Conservation (phyloP, 2,113 vertebrate genomes). For the Hydrochoerus hydrochaeris region DNA sequence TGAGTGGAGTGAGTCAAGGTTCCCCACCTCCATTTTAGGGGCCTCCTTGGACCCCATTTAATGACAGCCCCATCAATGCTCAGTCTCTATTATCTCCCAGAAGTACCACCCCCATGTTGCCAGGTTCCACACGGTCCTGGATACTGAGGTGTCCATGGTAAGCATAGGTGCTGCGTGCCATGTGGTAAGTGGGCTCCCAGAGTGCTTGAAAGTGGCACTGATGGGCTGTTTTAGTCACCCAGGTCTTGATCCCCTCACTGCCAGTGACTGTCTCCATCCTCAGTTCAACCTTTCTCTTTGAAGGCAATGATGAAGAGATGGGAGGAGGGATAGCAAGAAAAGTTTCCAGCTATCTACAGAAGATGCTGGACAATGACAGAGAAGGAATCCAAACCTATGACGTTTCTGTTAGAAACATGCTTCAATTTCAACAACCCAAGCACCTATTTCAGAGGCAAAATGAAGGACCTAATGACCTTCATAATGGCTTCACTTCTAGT, state of each 20-base stretch:
- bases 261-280: not conserved
- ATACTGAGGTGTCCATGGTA: not conserved
- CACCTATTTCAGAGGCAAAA: not conserved
- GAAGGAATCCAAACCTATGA: not conserved
- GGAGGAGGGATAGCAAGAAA: not conserved
- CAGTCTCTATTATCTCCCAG: not conserved
- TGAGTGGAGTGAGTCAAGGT: not conserved
- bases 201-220: not conserved
- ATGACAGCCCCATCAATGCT: not conserved
- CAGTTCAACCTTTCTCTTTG: not conserved
- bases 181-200: not conserved
- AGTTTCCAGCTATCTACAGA: not conserved
- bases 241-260: not conserved
- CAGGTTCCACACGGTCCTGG: not conserved
- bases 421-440: not conserved
- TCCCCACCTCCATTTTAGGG: not conserved
- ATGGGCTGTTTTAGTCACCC: not conserved
- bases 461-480: not conserved
- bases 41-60: not conserved
- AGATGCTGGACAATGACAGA: not conserved
- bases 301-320: not conserved
- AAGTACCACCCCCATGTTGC: not conserved
- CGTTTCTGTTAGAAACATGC: not conserved
- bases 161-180: not conserved
- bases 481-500: not conserved